Percentiles rank a stretch among this genome's conserved stretches.
Conservation (phyloP, 2,888 invertebrate species). For the Heliconius aoede region DNA sequence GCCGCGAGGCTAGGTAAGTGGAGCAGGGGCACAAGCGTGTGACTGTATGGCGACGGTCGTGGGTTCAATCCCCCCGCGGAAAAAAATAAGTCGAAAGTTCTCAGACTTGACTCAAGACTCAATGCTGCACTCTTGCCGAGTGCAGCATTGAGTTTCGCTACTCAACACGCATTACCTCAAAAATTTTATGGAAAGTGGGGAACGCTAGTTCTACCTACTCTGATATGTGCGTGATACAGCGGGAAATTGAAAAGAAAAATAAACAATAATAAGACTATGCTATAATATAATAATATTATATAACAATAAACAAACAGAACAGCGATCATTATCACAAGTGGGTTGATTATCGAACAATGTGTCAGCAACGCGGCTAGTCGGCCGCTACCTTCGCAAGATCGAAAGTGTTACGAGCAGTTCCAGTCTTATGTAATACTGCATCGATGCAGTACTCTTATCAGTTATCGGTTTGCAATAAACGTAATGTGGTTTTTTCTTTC, state of each 20-base stretch:
- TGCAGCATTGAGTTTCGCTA: no score
- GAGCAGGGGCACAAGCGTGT: no score
- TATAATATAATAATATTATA: constrained; percentile 35
- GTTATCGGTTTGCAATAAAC: neutral
- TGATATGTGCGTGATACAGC: no score
- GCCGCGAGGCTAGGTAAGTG: no score
- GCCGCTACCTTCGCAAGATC: constrained; percentile 60
- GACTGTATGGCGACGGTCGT: no score
- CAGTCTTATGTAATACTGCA: constrained; percentile 64
- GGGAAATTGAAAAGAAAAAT: neutral
- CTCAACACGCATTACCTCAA: no score
- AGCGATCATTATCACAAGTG: constrained; percentile 43
- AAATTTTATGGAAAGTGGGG: no score
- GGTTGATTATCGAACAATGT: constrained; percentile 51
- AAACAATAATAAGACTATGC: neutral
- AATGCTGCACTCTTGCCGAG: no score
- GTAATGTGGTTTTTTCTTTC: neutral
- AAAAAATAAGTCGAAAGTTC: no score
- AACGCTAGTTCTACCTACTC: no score
- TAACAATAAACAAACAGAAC: constrained; percentile 41
- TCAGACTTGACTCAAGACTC: no score
- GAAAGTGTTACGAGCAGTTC: constrained; percentile 73
- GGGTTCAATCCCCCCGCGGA: no score
- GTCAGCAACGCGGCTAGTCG: constrained; percentile 56
- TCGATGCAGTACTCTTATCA: constrained; percentile 51